phyloP scores from a whole-genome alignment of 2,797 vertebrate species.

The Leptoclinus maculatus region DNA sequence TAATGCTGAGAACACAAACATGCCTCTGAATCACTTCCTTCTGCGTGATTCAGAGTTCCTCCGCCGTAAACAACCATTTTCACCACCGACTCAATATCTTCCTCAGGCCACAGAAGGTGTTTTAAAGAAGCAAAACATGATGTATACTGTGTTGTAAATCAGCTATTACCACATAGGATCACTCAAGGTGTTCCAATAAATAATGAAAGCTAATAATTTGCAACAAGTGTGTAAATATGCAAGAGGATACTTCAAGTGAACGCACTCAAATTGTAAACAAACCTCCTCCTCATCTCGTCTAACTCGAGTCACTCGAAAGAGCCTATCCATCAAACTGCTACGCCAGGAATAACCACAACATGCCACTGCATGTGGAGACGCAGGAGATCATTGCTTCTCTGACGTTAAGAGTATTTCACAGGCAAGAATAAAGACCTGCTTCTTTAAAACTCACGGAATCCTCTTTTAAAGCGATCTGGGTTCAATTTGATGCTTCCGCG shows the following conservation, averaged over 20 bases:
- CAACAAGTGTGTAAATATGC: slow-evolving; percentile 13
- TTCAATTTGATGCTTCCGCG: slow-evolving; percentile 78
- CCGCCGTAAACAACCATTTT: background rate
- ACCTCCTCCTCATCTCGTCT: slow-evolving; percentile 29
- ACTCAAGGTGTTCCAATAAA: background rate
- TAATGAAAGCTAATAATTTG: background rate
- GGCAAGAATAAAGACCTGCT: slow-evolving; percentile 24
- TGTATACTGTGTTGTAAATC: background rate
- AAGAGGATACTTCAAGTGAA: slow-evolving; percentile 1
- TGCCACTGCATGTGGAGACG: background rate
- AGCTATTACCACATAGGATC: background rate
- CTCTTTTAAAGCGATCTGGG: slow-evolving; percentile 62
- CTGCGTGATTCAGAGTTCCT: background rate
- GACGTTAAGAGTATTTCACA: slow-evolving; percentile 36
- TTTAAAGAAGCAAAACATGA: background rate
- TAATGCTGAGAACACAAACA: background rate
- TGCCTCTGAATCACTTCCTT: slow-evolving; percentile 12
- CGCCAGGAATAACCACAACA: slow-evolving; percentile 51
- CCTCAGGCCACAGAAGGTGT: background rate
- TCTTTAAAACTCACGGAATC: slow-evolving; percentile 39
- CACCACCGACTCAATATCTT: background rate
- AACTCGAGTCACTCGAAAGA: slow-evolving; percentile 27
- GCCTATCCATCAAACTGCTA: slow-evolving; percentile 29
- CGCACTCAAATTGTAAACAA: background rate
- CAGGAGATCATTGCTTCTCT: slow-evolving; percentile 15